Evolutionary conservation across 2,888 invertebrate species (phyloP), one percentile per base, ranked within the genome.

Genomic region (Drosophila diplacantha): DNA sequence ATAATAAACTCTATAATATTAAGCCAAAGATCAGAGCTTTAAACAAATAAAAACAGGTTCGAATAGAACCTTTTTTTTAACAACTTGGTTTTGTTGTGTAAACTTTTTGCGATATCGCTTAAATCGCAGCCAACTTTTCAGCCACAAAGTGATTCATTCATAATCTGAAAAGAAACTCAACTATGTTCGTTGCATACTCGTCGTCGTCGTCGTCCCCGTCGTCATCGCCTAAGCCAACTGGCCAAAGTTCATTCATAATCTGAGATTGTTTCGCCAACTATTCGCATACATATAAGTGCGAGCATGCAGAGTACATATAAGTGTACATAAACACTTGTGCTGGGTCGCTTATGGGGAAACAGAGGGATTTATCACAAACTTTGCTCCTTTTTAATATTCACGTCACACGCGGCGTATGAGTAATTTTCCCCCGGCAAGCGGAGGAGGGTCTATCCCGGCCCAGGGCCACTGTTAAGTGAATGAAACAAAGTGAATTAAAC

Each of bases 391-490:
- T 61, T 61, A 61, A 61, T 61, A 61, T 61, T 62, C 62, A 61
- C 60, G 41, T 41, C 41, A 64, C 69, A 75, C 59, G 58, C 46
- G 54, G 80, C 75, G 74, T 75, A 79, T 75, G 71, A 68, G 76
- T 75, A 73, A 75, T 75, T 62, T 62, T 58, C 35, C 55, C 57
- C 56, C 62, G 52, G 57, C 62, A 53, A 71, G 60, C 34, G 29
- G 51, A 59, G 47, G 57, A 51, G 22, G 22, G 22, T 22, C 22
- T 5, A 32, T 12, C 20, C 7, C 1, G 39, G 0, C 24, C 39
- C 41, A 16, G 22, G 22, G 20, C 37, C 31, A 32, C 20, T 29
- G 31, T 37, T 35, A 62, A 63, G 63, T 52, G 63, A 51, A 38
- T 63, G 39, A 65, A 63, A 47, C 64, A 53, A 63, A 52, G 56